Base-by-base conservation (phyloP, 2,797 vertebrate genomes). In the Triplophysa yarkandensis region DNA sequence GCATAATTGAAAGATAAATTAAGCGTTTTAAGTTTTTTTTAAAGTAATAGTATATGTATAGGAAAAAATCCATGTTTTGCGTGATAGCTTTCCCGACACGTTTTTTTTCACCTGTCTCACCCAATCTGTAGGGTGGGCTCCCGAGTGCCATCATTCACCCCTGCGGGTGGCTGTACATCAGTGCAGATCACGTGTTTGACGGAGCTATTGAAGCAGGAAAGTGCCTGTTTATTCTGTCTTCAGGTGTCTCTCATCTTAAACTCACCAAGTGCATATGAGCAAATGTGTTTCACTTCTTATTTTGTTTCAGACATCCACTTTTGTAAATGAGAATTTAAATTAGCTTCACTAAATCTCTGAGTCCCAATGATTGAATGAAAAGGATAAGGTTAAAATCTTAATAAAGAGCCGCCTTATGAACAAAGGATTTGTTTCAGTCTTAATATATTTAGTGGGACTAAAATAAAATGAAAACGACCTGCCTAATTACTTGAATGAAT, bases 141-240 rank as follows among this genome's bases (percentile, higher is more conserved):
- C 4, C 58, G 55, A 30, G 27, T 46, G 61, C 72, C 63, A 57
- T 44, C 57, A 71, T 74, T 69, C 43, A 54, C 43, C 72, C 68
- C 74, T 61, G 46, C 46, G 72, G 81, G 68, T 32, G 44, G 63
- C 54, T 66, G 74, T 80, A 71, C 79, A 77, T 81, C 82, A 82
- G 48, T 23, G 69, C 46, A 10, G 71, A 54, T 68, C 43, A 28
- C 36, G 69, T 54, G 54, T 27, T 61, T 72, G 61, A 71, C 54
- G 16, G 57, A 68, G n/a, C 64, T 50, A 76, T 2, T 74, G 77
- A 76, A 73, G 77, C 79, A 48, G 23, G 68, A 81, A 79, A 79
- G 68, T 54, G 57, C 28, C 44, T 63, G 63, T 48, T 79, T 73
- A 69, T 66, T 78, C 66, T 71, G 75, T 70, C 64, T 30, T 61